Percentiles rank a stretch among this genome's conserved stretches.
phyloP scores from a whole-genome alignment of 2,797 vertebrate genomes.

The Pantherophis alleghaniensis region DNA sequence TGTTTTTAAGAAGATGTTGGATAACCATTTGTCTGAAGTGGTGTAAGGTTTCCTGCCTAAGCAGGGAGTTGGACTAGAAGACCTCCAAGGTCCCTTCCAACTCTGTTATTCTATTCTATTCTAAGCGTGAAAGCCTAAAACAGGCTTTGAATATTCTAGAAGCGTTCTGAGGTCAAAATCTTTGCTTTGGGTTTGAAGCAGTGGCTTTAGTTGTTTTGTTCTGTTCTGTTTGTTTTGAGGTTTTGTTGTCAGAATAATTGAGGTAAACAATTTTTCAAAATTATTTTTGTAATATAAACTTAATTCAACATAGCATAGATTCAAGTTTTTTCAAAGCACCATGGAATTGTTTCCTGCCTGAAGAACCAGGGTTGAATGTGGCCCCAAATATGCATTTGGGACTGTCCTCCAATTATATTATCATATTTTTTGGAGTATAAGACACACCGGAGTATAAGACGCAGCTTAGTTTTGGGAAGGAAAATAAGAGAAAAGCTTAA shows the following conservation, averaged over 20 bases:
- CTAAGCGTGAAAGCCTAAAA: not conserved
- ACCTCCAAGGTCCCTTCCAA: too few relatives aligned
- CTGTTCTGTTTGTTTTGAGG: not conserved
- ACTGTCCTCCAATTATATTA: not conserved
- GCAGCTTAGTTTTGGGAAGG: too few relatives aligned
- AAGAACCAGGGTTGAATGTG: not conserved
- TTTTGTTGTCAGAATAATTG: not conserved
- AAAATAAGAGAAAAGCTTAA: too few relatives aligned
- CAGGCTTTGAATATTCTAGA: not conserved
- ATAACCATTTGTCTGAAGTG: too few relatives aligned
- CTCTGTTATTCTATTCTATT: too few relatives aligned
- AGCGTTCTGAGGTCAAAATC: not conserved
- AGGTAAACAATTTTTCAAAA: not conserved
- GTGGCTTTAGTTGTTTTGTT: not conserved
- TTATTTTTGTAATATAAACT: not conserved
- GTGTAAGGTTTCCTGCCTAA: too few relatives aligned
- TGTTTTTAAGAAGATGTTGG: too few relatives aligned
- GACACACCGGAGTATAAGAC: too few relatives aligned
- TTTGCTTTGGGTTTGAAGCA: not conserved
- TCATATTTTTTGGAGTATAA: too few relatives aligned
- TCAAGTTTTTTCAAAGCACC: slow-evolving; percentile 5
- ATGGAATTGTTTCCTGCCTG: not conserved
- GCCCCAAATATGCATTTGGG: not conserved
- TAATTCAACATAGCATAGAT: not conserved
- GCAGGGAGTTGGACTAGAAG: too few relatives aligned